Evolutionary conservation across 2,797 vertebrate species (phyloP).

Genomic region (Bovichtus variegatus): DNA sequence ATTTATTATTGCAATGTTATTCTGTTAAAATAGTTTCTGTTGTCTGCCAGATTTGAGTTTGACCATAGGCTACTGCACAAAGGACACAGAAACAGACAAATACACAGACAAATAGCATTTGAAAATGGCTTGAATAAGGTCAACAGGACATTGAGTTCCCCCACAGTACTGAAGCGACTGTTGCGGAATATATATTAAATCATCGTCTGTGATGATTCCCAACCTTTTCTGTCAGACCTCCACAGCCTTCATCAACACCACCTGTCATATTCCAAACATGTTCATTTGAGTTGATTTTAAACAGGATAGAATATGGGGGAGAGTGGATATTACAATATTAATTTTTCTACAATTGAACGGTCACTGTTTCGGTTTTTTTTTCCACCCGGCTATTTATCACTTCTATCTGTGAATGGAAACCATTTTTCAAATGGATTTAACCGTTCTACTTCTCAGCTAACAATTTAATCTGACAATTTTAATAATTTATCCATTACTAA

Average conservation of each 20-base stretch:
- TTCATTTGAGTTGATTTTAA: background rate
- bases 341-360: background rate
- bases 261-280: background rate
- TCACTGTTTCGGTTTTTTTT: background rate
- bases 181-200: background rate
- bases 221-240: background rate
- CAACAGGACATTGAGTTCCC: background rate
- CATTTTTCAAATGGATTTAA: too few relatives aligned
- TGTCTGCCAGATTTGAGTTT: background rate
- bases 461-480: too few relatives aligned
- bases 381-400: background rate
- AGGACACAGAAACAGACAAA: background rate
- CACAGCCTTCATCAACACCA: background rate
- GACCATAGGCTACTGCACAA: background rate
- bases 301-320: background rate
- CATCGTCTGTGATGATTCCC: background rate
- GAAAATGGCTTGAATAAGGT: background rate
- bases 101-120: background rate
- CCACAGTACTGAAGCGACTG: background rate
- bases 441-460: too few relatives aligned
- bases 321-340: background rate
- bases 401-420: background rate
- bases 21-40: background rate
- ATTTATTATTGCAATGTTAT: background rate
- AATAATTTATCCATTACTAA: too few relatives aligned